Percentiles rank a stretch among this genome's conserved stretches.
Evolutionary conservation across 2,888 invertebrate genomes (phyloP).

Genomic region (Ferdinandea cuprea): DNA sequence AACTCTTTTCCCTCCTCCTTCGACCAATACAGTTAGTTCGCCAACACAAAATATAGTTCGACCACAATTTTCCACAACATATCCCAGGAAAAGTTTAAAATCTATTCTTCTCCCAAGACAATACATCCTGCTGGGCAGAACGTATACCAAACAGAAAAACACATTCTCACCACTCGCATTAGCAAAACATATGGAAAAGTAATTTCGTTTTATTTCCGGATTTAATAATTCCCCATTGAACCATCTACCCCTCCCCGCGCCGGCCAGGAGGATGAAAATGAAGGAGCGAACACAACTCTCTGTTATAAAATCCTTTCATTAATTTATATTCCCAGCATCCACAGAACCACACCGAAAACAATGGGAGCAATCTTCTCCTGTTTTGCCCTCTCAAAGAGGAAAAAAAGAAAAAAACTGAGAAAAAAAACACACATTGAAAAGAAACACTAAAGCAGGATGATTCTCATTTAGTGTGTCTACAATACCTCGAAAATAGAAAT

Average conservation of each 20-base stretch:
- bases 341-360: constrained; percentile 57
- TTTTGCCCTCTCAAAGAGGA: constrained; percentile 16
- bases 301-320: constrained; percentile 67
- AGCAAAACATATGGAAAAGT: constrained; percentile 71
- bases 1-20: too few relatives aligned
- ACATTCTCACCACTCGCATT: constrained; percentile 21
- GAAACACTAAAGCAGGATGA: constrained; percentile 53
- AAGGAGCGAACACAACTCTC: constrained; percentile 1
- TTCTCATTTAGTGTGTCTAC: constrained; percentile 60
- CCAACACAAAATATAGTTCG: not conserved
- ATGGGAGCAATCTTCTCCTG: constrained; percentile 51
- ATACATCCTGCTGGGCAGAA: not conserved
- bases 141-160: constrained; percentile 24
- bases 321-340: constrained; percentile 65
- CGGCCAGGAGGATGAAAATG: constrained; percentile 15
- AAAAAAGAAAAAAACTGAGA: not conserved
- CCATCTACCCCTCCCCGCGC: too few relatives aligned
- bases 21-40: too few relatives aligned
- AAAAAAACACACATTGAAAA: constrained; percentile 3
- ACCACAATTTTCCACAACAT: not conserved
- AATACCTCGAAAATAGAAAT: constrained; percentile 61
- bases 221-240: constrained; percentile 70
- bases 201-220: constrained; percentile 72
- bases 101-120: not conserved
- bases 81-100: not conserved